phyloP scores from a whole-genome alignment of 92 coral and sea anemone species.

The Galaxea fascicularis region DNA sequence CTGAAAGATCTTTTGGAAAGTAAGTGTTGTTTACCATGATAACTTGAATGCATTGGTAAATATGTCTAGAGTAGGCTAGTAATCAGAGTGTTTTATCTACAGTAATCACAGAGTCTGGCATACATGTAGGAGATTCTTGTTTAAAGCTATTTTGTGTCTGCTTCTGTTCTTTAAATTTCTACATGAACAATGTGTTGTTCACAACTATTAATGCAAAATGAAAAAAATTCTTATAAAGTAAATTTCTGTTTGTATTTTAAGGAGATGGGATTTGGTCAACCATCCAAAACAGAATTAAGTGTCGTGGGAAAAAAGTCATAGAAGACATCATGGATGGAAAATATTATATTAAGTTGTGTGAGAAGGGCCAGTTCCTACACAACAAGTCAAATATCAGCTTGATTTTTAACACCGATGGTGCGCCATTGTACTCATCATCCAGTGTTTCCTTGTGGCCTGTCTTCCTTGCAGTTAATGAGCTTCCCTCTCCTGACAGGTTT shows the following conservation, averaged over 20 bases:
- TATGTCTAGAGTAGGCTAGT: neutral
- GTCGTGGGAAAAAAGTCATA: conserved; percentile 41
- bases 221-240: too few species aligned
- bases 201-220: neutral
- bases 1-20: conserved; percentile 57
- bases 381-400: conserved; percentile 57
- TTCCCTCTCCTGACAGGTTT: conserved; percentile 72
- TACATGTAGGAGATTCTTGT: too few species aligned
- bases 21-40: conserved; percentile 3
- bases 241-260: neutral
- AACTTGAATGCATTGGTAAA: neutral
- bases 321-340: conserved; percentile 67
- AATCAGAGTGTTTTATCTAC: neutral
- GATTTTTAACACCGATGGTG: conserved; percentile 76
- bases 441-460: conserved; percentile 71
- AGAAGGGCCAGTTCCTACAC: conserved; percentile 48
- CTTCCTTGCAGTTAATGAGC: conserved; percentile 66
- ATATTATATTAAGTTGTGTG: conserved; percentile 43
- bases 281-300: conserved; percentile 33
- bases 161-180: too few species aligned
- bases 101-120: too few species aligned
- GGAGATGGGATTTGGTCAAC: conserved; percentile 53
- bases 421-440: conserved; percentile 63
- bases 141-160: too few species aligned
- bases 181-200: neutral